Conservation (phyloP, 2,113 vertebrate species). For the Nesoenas mayeri region DNA sequence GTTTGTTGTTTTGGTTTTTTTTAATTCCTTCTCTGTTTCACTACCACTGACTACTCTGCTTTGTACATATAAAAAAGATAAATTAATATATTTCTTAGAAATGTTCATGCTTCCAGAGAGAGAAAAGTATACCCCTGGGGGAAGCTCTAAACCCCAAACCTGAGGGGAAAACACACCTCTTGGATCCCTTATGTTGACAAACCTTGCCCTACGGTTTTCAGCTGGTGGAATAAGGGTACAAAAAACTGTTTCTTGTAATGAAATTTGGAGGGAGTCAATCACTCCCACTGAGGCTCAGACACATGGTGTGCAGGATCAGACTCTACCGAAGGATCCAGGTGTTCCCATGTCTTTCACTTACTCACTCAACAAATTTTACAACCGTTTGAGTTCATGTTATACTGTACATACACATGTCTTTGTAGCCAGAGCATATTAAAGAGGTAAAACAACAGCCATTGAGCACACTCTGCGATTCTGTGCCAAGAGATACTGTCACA, state of each 20-base stretch:
- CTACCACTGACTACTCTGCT: neutral
- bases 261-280: neutral
- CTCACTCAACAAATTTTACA: constrained; percentile 46
- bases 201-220: neutral
- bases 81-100: neutral
- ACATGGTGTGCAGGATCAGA: neutral
- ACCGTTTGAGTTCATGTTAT: constrained; percentile 19
- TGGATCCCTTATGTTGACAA: neutral
- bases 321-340: neutral
- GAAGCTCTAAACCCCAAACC: neutral
- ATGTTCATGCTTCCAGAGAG: neutral
- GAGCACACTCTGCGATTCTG: neutral
- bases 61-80: neutral
- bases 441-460: constrained; percentile 6
- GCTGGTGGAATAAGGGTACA: neutral
- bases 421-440: neutral
- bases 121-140: neutral
- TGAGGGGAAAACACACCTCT: neutral
- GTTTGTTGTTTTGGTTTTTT: neutral
- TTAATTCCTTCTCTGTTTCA: neutral
- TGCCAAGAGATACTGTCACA: constrained; percentile 48
- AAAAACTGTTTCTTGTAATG: neutral
- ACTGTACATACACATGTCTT: constrained; percentile 15
- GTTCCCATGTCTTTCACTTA: constrained; percentile 20
- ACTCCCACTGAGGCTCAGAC: neutral